Percentiles rank a stretch among this genome's conserved stretches.
These are phyloP conservation scores for Leptopilina drosophilae DNA, from an alignment of 2,888 invertebrate genomes.

Conservation along the genomic window DNA sequence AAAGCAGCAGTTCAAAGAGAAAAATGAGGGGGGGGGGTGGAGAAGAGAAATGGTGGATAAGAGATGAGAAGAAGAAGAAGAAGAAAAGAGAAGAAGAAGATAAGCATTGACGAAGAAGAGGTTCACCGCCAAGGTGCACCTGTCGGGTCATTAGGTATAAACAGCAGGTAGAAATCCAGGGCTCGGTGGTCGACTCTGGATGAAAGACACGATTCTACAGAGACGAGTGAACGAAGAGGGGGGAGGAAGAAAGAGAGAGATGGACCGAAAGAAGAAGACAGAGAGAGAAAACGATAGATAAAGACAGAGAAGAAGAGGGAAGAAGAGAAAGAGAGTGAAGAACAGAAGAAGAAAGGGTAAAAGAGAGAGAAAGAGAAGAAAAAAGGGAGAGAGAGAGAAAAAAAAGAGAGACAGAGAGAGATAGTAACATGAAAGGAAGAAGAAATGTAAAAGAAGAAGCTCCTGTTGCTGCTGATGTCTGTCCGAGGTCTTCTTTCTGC, in stretches of 20 bases:
- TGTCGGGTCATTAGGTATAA: conserved; percentile 76
- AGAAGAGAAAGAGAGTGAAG: too few species aligned
- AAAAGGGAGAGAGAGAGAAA: too few species aligned
- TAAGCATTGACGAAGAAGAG: conserved; percentile 47
- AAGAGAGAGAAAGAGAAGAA: too few species aligned
- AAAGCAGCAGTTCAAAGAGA: conserved; percentile 33
- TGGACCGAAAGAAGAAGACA: too few species aligned
- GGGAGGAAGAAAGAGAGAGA: background rate
- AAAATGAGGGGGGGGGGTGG: conserved; percentile 24
- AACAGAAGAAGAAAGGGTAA: too few species aligned
- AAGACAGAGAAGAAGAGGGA: too few species aligned
- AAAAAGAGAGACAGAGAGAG: too few species aligned
- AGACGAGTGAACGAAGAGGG: conserved; percentile 44
- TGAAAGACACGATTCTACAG: conserved; percentile 55
- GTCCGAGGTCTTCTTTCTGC: conserved; percentile 48
- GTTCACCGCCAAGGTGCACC: conserved; percentile 67
- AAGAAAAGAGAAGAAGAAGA: conserved; percentile 45
- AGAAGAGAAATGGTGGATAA: conserved; percentile 12
- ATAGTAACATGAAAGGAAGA: conserved; percentile 47
- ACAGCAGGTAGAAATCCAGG: conserved; percentile 71
- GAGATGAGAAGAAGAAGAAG: conserved; percentile 36
- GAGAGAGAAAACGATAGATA: too few species aligned
- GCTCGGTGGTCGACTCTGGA: conserved; percentile 59
- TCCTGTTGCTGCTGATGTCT: conserved; percentile 56
- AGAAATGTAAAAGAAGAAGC: conserved; percentile 62